Evolutionary conservation across 2,888 invertebrate genomes (phyloP).

Genomic region (Drosophila subsilvestris): DNA sequence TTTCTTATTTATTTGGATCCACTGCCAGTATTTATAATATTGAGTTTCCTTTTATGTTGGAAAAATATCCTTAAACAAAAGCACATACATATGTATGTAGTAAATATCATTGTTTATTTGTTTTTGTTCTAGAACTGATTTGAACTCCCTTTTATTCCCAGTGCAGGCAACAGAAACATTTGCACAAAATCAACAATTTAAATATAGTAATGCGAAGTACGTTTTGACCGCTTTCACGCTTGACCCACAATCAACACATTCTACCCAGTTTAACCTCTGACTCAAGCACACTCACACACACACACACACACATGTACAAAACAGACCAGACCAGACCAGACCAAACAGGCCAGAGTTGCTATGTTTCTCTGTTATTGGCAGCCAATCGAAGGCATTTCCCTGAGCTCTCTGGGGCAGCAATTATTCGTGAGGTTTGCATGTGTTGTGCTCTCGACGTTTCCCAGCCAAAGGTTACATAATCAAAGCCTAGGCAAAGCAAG

Average conservation of each 20-base stretch:
- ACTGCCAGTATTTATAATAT: background rate
- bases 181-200: constrained; percentile 48
- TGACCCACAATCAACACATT: constrained; percentile 68
- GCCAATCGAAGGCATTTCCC: constrained; percentile 51
- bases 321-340: background rate
- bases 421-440: constrained; percentile 51
- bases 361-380: constrained; percentile 58
- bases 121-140: background rate
- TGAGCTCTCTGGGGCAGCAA: constrained; percentile 48
- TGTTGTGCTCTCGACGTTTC: constrained; percentile 37
- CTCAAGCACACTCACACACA: constrained; percentile 15
- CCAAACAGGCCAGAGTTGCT: constrained; percentile 13
- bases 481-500: constrained; percentile 40
- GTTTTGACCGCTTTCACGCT: constrained; percentile 63
- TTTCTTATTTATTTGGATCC: too few species aligned
- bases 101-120: background rate
- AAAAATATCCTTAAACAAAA: too few species aligned
- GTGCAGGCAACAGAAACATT: constrained; percentile 17
- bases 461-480: constrained; percentile 63
- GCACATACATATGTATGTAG: too few species aligned
- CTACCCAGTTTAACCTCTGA: constrained; percentile 41
- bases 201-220: constrained; percentile 50
- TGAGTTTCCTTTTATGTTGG: too few species aligned
- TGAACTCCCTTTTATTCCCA: background rate
- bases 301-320: constrained; percentile 7